Conservation (phyloP, 1,140 invertebrate genomes). For the Aphaenogaster floridana region DNA sequence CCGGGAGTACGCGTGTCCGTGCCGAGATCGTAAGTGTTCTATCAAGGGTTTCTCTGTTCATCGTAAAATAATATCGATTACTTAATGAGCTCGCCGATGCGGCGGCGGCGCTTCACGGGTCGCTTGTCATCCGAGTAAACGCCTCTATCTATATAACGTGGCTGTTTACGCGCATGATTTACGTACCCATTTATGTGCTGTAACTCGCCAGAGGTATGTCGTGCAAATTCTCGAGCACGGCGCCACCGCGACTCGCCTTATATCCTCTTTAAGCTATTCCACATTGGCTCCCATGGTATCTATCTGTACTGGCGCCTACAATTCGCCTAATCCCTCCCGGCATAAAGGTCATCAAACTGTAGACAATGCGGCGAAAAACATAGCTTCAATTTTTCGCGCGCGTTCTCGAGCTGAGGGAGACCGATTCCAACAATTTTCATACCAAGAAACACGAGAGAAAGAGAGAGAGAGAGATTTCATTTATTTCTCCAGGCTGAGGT, state of each 20-base stretch:
- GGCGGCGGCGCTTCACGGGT: slow-evolving; percentile 60
- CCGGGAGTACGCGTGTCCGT: slow-evolving; percentile 57
- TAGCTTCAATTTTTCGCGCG: background rate
- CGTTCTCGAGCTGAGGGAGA: background rate
- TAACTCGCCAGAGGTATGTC: slow-evolving; percentile 57
- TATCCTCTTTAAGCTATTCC: slow-evolving; percentile 55
- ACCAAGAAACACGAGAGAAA: background rate
- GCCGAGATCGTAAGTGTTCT: slow-evolving; percentile 52
- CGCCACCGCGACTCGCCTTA: slow-evolving; percentile 53
- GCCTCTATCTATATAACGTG: slow-evolving; percentile 63
- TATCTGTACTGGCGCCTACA: slow-evolving; percentile 34
- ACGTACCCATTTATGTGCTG: slow-evolving; percentile 61
- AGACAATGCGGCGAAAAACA: slow-evolving; percentile 15
- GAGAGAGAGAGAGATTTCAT: slow-evolving; percentile 4
- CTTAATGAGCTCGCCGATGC: slow-evolving; percentile 64
- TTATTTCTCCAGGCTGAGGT: background rate
- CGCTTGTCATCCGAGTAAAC: slow-evolving; percentile 63
- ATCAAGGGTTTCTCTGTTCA: slow-evolving; percentile 65
- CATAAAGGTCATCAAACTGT: slow-evolving; percentile 56
- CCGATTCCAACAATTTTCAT: background rate
- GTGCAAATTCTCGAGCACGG: slow-evolving; percentile 46
- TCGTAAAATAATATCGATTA: slow-evolving; percentile 69
- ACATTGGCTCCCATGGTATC: slow-evolving; percentile 31
- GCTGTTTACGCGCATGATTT: slow-evolving; percentile 62
- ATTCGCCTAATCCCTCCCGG: slow-evolving; percentile 49